Evolutionary conservation across 92 coral and sea anemone genomes (phyloP).

Genomic region (Bergia puertoricense): DNA sequence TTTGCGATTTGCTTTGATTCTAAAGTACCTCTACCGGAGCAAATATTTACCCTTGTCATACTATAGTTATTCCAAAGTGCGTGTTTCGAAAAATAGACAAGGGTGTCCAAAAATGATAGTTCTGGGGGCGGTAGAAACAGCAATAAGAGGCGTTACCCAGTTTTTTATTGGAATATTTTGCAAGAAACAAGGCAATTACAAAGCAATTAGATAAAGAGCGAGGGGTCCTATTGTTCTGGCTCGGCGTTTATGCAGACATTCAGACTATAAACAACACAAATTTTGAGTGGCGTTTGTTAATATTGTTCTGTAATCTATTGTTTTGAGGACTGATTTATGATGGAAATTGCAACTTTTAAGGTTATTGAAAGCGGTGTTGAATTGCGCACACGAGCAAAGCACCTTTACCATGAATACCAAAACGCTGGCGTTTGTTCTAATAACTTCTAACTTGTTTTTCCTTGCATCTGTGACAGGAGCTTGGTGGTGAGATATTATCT

Average conservation of each 20-base stretch:
- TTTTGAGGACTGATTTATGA: slow-evolving; percentile 71
- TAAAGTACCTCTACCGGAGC: not conserved
- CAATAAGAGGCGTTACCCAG: slow-evolving; percentile 25
- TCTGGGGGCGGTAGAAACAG: slow-evolving; percentile 22
- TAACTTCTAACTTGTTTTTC: slow-evolving; percentile 45
- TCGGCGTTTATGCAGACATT: slow-evolving; percentile 76
- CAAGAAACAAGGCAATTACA: slow-evolving; percentile 72
- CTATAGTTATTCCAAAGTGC: not conserved
- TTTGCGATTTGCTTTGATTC: not conserved
- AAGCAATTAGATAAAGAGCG: slow-evolving; percentile 67
- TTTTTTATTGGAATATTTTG: slow-evolving; percentile 63
- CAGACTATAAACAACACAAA: slow-evolving; percentile 69
- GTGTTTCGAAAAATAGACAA: not conserved
- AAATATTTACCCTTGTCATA: slow-evolving; percentile 5
- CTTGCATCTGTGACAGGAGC: slow-evolving; percentile 51
- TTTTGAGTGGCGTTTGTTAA: slow-evolving; percentile 72
- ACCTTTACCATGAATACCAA: slow-evolving; percentile 11
- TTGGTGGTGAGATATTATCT: slow-evolving; percentile 69
- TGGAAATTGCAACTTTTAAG: slow-evolving; percentile 39
- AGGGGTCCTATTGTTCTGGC: slow-evolving; percentile 50
- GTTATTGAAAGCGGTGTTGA: slow-evolving; percentile 40
- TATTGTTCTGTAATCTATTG: slow-evolving; percentile 79
- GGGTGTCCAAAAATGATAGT: not conserved
- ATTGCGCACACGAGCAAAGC: slow-evolving; percentile 31
- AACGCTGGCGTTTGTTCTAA: slow-evolving; percentile 14